Conservation (phyloP, 2,888 invertebrate genomes). For the Suillia variegata region DNA sequence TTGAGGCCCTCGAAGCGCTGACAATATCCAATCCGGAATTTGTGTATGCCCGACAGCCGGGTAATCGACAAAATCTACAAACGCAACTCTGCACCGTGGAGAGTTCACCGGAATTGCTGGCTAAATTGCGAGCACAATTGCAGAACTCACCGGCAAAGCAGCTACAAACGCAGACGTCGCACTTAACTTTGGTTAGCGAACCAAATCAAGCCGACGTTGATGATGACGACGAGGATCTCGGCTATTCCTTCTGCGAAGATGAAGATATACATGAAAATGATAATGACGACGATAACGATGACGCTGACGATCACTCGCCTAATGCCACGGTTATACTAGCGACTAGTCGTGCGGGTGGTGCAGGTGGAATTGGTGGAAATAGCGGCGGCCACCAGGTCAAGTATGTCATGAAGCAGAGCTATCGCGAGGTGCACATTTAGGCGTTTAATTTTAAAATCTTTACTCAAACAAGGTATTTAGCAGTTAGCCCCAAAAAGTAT, state of each 20-base stretch:
- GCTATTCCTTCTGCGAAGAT: slow-evolving; percentile 52
- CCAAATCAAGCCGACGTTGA: slow-evolving; percentile 21
- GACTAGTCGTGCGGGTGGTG: slow-evolving; percentile 26
- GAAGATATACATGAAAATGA: slow-evolving; percentile 21
- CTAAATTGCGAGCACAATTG: slow-evolving; percentile 41
- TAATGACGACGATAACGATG: slow-evolving; percentile 18
- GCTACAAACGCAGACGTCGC: slow-evolving; percentile 11
- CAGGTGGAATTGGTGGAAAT: slow-evolving; percentile 36
- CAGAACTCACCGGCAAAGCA: slow-evolving; percentile 36
- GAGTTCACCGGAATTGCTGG: neutral
- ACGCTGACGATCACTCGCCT: slow-evolving; percentile 31
- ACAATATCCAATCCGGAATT: slow-evolving; percentile 50
- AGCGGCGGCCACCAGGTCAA: too few species aligned
- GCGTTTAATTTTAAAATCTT: slow-evolving; percentile 25
- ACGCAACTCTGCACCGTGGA: slow-evolving; percentile 12
- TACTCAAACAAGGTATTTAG: slow-evolving; percentile 46
- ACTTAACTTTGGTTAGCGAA: too few species aligned
- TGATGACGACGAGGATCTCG: slow-evolving; percentile 49
- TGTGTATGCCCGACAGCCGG: slow-evolving; percentile 37
- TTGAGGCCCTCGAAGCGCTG: slow-evolving; percentile 50
- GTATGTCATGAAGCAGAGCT: slow-evolving; percentile 47
- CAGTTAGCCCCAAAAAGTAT: slow-evolving; percentile 24
- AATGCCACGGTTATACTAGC: slow-evolving; percentile 34
- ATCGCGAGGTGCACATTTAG: slow-evolving; percentile 49
- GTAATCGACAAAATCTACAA: slow-evolving; percentile 34